These are phyloP conservation scores for Leptopterna dolabrata DNA, from an alignment of 2,888 invertebrate genomes.

Conservation along the genomic window DNA sequence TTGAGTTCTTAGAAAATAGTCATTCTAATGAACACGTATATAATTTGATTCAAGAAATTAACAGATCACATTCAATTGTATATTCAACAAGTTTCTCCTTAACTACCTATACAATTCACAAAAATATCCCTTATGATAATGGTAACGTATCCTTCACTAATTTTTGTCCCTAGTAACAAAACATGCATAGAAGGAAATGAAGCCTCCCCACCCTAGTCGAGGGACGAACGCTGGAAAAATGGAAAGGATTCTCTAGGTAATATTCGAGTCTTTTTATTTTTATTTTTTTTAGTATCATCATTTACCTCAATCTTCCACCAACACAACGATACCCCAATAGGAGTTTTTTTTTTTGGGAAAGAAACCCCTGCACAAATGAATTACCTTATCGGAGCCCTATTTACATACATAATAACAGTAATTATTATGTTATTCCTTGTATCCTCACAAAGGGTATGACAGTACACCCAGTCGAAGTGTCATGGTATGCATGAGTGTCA, in stretches of 20 bases:
- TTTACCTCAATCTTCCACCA: neutral
- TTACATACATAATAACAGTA: neutral
- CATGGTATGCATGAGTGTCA: neutral
- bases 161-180: neutral
- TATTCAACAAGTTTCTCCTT: slow-evolving; percentile 19
- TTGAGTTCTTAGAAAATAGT: slow-evolving; percentile 43
- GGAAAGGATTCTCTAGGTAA: neutral
- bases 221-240: neutral
- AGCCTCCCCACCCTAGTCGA: neutral
- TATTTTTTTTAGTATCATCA: neutral
- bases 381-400: neutral
- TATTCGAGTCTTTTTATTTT: neutral
- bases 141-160: slow-evolving; percentile 22
- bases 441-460: neutral
- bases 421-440: neutral
- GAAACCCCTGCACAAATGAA: neutral
- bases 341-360: neutral
- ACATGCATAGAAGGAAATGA: neutral
- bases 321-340: neutral
- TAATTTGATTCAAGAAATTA: slow-evolving; percentile 45
- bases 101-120: slow-evolving; percentile 2
- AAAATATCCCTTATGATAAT: slow-evolving; percentile 41
- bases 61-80: slow-evolving; percentile 43
- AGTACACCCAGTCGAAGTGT: neutral
- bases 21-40: slow-evolving; percentile 47